Evolutionary conservation across 2,888 invertebrate genomes (phyloP).

Genomic region (Trissoscelio sp.): DNA sequence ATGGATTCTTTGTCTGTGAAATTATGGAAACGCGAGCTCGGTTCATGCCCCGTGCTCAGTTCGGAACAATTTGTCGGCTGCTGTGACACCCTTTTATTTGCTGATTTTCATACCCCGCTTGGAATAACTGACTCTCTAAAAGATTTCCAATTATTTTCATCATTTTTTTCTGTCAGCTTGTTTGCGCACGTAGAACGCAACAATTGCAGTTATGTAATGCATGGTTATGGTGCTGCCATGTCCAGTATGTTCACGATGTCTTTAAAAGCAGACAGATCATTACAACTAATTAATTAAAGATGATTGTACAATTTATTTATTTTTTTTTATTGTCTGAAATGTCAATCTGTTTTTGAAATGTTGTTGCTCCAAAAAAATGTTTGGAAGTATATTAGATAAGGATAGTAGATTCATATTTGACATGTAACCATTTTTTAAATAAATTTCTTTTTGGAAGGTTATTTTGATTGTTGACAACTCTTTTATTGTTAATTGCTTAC

Average conservation of each 20-base stretch:
- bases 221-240: constrained; percentile 61
- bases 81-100: constrained; percentile 74
- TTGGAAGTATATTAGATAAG: too few species aligned
- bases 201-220: constrained; percentile 54
- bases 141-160: background rate
- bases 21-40: constrained; percentile 6
- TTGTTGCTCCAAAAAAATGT: too few species aligned
- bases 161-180: constrained; percentile 21
- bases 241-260: constrained; percentile 8
- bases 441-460: too few species aligned
- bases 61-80: constrained; percentile 76
- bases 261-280: too few species aligned
- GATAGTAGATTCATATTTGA: too few species aligned
- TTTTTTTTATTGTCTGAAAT: too few species aligned
- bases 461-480: too few species aligned
- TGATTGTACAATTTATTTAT: too few species aligned
- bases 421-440: too few species aligned
- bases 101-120: constrained; percentile 5
- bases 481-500: too few species aligned
- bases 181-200: background rate
- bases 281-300: too few species aligned
- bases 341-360: too few species aligned
- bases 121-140: background rate
- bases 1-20: background rate
- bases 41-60: background rate